Evolutionary conservation across 2,797 vertebrate species (phyloP), one percentile per base, ranked within the genome.

Genomic region (Phaenicophaeus curvirostris): DNA sequence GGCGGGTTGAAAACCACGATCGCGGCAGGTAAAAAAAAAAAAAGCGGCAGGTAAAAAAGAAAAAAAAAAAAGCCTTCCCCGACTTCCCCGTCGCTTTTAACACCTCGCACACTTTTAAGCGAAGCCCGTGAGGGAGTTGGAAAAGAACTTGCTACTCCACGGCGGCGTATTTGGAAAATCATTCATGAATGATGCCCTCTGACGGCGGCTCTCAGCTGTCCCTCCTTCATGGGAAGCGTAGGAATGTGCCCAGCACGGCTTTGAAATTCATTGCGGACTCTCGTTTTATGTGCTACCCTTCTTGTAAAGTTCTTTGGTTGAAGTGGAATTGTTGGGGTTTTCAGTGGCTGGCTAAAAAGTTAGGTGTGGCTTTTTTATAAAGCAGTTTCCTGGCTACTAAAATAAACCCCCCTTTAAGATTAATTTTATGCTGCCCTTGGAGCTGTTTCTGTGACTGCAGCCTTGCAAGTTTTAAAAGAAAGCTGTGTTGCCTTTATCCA

Each of bases 101-200:
- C 55, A 21, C 21, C 61, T 76, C 53, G 7, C 6, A 23, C 25
- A 85, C 78, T 93, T 92, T 24, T 33, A 25, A 50, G 72, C 58
- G 67, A 44, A 87, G 19, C 59, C 82, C 9, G 31, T 48, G 31
- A 46, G 71, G 76, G 90, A 96, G 81, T 92, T 92, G 53, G 68
- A 58, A 85, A 71, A 90, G 63, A 92, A 94, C 74, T 94, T 77
- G 74, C 41, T 55, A 77, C 84, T 90, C 89, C 51, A 53, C 21
- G 35, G 58, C 51, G 76, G 31, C 8, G 7, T 68, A 28, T 86
- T 76, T 89, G 74, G 85, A 73, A 82, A 81, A 82, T 77, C 31
- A 31, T 58, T 91, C 81, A 67, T 80, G 95, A 96, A 57, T 51
- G 84, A 83, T 96, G 94, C 91, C 91, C 94, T 96, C 93, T 96